Conservation (phyloP, 35 echinoderm and acorn worm species). For the Chiridota heheva region DNA sequence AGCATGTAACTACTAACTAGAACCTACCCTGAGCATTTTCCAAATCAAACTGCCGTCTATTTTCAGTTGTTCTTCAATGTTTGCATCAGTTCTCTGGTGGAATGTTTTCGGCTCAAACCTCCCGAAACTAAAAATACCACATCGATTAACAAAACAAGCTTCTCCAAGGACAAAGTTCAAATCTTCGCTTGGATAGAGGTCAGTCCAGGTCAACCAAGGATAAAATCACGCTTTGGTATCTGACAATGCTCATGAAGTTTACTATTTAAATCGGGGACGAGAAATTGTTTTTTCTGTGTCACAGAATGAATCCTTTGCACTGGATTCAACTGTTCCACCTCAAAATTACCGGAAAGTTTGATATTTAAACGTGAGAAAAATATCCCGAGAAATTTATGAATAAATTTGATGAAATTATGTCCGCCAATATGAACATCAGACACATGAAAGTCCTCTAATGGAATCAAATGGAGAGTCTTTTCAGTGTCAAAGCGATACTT, state of each 20-base stretch:
- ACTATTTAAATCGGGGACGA: conserved; percentile 74
- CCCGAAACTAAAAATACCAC: conserved; percentile 88
- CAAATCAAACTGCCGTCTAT: conserved; percentile 76
- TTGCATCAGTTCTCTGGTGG: conserved; percentile 3
- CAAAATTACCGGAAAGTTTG: conserved; percentile 29
- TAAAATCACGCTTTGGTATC: conserved; percentile 41
- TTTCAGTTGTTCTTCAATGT: conserved; percentile 14
- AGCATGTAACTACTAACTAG: no score
- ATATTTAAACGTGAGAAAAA: conserved; percentile 76
- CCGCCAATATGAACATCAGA: conserved; percentile 32
- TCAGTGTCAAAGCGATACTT: conserved; percentile 4
- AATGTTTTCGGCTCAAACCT: conserved; percentile 76
- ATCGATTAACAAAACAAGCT: conserved; percentile 52
- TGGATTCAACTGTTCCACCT: conserved; percentile 30
- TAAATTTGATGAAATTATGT: conserved; percentile 46
- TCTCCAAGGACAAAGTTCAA: conserved; percentile 97
- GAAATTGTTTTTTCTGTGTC: conserved; percentile 71
- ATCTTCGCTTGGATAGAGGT: conserved; percentile 82
- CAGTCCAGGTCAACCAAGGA: conserved; percentile 91
- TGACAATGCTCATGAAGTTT: conserved; percentile 54
- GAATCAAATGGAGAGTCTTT: conserved; percentile 72
- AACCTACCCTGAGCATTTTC: conserved; percentile 86
- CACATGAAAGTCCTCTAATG: conserved; percentile 57
- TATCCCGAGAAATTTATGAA: conserved; percentile 51
- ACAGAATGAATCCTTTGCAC: conserved; percentile 48